These are phyloP conservation scores for Drosophila pseudotalamancana DNA, from an alignment of 2,888 invertebrate species.

Conservation along the genomic window DNA sequence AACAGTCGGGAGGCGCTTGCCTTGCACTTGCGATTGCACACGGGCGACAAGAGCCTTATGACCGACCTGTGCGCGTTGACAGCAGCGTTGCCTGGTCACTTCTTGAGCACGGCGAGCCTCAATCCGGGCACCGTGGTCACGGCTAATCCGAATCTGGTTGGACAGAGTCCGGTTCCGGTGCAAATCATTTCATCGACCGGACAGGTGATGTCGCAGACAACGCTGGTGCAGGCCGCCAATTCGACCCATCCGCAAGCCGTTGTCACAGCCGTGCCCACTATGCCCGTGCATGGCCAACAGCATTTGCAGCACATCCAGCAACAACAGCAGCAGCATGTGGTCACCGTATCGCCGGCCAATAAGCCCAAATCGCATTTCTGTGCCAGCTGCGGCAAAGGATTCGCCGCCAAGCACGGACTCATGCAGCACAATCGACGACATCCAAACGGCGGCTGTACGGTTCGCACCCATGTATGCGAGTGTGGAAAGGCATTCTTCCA, in stretches of 20 bases:
- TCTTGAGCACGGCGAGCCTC: conserved; percentile 84
- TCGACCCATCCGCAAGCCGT: conserved; percentile 82
- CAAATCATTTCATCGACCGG: conserved; percentile 85
- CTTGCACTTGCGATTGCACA: conserved; percentile 91
- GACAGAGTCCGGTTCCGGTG: conserved; percentile 84
- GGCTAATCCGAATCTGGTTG: conserved; percentile 83
- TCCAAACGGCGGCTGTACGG: conserved; percentile 91
- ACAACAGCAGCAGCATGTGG: conserved; percentile 78
- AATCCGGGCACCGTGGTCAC: conserved; percentile 84
- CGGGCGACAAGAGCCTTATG: conserved; percentile 91
- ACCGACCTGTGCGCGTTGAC: conserved; percentile 92
- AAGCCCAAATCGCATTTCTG: conserved; percentile 92
- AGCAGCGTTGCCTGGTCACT: conserved; percentile 90
- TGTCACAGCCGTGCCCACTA: conserved; percentile 81
- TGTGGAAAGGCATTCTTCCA: conserved; percentile 95
- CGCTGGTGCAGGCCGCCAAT: conserved; percentile 84
- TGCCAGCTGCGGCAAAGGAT: conserved; percentile 91
- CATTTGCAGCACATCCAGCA: conserved; percentile 81
- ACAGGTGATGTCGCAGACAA: conserved; percentile 84
- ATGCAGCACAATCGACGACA: conserved; percentile 92
- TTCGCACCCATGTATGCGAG: conserved; percentile 92
- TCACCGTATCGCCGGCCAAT: conserved; percentile 76
- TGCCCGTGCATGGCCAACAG: conserved; percentile 84
- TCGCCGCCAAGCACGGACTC: conserved; percentile 92
- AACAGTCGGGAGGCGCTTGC: conserved; percentile 90